Percentiles rank a stretch among this genome's conserved stretches.
Evolutionary conservation across 2,888 invertebrate genomes (phyloP).

Genomic region (Cactoblastis cactorum): DNA sequence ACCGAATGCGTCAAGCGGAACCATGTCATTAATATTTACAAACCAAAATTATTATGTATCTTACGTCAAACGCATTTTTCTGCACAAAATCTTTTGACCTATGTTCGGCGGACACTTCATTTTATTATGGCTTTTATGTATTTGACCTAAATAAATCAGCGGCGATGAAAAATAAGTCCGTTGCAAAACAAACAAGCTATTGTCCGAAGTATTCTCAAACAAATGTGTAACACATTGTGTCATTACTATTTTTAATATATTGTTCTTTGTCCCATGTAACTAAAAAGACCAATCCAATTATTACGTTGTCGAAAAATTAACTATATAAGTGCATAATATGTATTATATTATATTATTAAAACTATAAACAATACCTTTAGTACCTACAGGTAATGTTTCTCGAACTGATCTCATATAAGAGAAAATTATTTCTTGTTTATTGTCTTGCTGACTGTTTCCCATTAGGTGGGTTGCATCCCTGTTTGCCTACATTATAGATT

Average conservation of each 20-base stretch:
- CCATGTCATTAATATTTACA: not conserved
- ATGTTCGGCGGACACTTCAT: not conserved
- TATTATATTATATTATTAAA: no score
- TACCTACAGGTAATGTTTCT: no score
- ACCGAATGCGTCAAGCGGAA: not conserved
- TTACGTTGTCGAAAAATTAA: no score
- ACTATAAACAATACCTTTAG: no score
- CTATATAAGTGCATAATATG: no score
- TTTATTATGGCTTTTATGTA: not conserved
- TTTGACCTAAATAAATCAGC: not conserved
- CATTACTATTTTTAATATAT: not conserved
- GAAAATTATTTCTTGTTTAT: no score
- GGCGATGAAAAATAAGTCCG: not conserved
- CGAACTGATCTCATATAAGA: no score
- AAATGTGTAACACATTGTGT: not conserved
- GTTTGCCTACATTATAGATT: no score
- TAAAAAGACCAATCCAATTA: no score
- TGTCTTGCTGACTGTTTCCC: no score
- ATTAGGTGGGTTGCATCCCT: no score
- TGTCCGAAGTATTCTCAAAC: not conserved
- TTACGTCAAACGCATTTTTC: constrained; percentile 5
- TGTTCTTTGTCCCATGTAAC: not conserved
- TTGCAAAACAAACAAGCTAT: not conserved
- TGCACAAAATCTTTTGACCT: not conserved
- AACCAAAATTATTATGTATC: not conserved